Base-by-base conservation (phyloP, 1,140 invertebrate species). In the Drosophila auraria region DNA sequence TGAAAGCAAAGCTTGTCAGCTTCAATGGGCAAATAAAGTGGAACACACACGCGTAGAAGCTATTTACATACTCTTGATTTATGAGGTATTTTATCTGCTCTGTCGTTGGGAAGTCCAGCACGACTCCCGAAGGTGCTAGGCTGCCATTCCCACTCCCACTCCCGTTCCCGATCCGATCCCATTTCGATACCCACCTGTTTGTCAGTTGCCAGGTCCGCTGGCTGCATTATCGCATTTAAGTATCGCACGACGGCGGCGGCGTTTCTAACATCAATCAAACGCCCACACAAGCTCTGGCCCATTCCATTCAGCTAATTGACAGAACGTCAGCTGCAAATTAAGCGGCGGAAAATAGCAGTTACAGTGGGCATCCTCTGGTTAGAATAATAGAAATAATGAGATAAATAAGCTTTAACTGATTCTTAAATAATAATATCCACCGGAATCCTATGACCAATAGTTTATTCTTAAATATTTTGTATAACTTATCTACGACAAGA, bases 251-350 rank as follows among this genome's bases (percentile, higher is more conserved):
- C 56, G 74, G 58, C 59, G 74, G 62, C 72, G 71, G 75, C 63
- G 72, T 74, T 54, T 80, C 25, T 38, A 75, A 87, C 84, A 87
- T 87, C 78, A 89, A 87, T 89, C 83, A 83, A 70, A 81, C 81
- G 60, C 84, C 83, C 83, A 80, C 83, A 69, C 80, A 42, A n/a
- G 36, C 50, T 38, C 65, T 30, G 17, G 44, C 40, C 45, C 53
- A 56, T 68, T 69, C 65, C 81, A 66, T 57, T 66, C 50, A 56
- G 72, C 81, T 87, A 87, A 87, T 87, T 87, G 83, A 87, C 83
- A 89, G 70, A 87, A 75, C 65, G 83, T 87, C 78, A 69, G 78
- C 62, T 79, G 87, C 81, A 83, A 87, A 89, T 89, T 87, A 80
- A 71, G 63, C 51, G 53, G 60, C 61, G 72, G 77, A 63, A 45